phyloP scores from a whole-genome alignment of 2,888 invertebrate genomes.

The Eupithecia abbreviata region DNA sequence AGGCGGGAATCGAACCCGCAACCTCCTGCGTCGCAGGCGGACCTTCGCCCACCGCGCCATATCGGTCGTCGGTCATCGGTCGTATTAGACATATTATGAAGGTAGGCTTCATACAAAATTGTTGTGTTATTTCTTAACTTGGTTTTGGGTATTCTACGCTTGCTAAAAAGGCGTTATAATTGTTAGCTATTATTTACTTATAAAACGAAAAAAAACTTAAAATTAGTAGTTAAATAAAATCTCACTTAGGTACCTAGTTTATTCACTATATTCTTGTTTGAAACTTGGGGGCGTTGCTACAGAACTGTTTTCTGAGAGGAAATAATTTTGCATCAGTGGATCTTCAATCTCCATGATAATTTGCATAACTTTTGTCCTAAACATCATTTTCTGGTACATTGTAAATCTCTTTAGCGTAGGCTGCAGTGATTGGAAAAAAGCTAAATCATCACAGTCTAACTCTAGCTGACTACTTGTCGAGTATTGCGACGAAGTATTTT shows the following conservation, averaged over 20 bases:
- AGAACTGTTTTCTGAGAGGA: not conserved
- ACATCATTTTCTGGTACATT: slow-evolving; percentile 13
- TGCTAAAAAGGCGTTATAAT: too few relatives aligned
- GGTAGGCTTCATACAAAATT: too few relatives aligned
- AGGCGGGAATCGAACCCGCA: too few relatives aligned
- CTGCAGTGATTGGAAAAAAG: slow-evolving; percentile 17
- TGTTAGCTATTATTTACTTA: too few relatives aligned
- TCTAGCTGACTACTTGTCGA: not conserved
- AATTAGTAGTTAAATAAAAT: too few relatives aligned
- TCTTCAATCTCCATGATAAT: slow-evolving; percentile 5
- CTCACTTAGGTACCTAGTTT: not conserved
- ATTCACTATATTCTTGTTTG: not conserved
- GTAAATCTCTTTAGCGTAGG: slow-evolving; percentile 10
- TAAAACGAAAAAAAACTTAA: too few relatives aligned
- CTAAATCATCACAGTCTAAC: slow-evolving; percentile 12
- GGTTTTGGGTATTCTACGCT: too few relatives aligned
- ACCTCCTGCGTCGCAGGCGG: too few relatives aligned
- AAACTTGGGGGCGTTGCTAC: not conserved
- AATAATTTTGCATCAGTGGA: not conserved
- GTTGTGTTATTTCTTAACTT: too few relatives aligned
- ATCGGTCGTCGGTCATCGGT: too few relatives aligned
- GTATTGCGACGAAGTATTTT: not conserved
- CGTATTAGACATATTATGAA: too few relatives aligned
- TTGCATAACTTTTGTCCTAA: slow-evolving; percentile 13
- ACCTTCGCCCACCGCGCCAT: too few relatives aligned